Base-by-base conservation (phyloP, 2,797 vertebrate genomes). In the Galago senegalensis region DNA sequence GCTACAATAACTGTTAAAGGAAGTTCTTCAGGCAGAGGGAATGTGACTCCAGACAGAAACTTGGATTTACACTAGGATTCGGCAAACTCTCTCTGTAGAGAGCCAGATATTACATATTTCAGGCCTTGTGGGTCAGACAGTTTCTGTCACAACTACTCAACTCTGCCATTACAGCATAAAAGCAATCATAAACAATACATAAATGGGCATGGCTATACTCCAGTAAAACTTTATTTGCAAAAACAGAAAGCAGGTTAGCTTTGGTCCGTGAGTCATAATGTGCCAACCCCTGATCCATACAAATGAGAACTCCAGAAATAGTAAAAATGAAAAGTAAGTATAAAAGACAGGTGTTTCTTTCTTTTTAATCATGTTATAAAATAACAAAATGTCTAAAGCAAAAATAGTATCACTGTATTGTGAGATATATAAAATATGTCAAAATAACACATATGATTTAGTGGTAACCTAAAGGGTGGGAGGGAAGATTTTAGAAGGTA, bases 211-310 rank as follows among this genome's bases (percentile, higher is more conserved):
- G 75, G 37, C 82, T 92, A 3, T 87, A 14, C 83, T 86, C 61
- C 80, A 89, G 25, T 82, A 82, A 92, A 89, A 92, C 76, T 95
- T 87, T 75, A 70, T 89, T 83, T 87, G 93, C 7, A 92, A 83
- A 96, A 92, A 80, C 25, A 90, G 61, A 72, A 93, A 96, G 72
- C 29, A 84, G 18, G 43, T 27, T 10, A 87, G 6, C 31, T 94
- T 70, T 81, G 65, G 7, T 80, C 43, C 6, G 7, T 75, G 77
- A 49, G 65, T 84, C 61, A 60, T 29, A 49, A 27, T 87, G 6
- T 87, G 34, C 70, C 76, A 95, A 27, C 10, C 20, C 40, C 34
- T 92, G 58, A 65, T 77, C 46, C 40, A 37, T 40, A 73, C 75
- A 86, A 79, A 89, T 70, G 20, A 75, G 23, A 77, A 53, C 27